Percentiles rank a stretch among this genome's conserved stretches.
These are phyloP conservation scores for Psittacula cyanocephala DNA, from an alignment of 2,113 vertebrate species.

Conservation along the genomic window DNA sequence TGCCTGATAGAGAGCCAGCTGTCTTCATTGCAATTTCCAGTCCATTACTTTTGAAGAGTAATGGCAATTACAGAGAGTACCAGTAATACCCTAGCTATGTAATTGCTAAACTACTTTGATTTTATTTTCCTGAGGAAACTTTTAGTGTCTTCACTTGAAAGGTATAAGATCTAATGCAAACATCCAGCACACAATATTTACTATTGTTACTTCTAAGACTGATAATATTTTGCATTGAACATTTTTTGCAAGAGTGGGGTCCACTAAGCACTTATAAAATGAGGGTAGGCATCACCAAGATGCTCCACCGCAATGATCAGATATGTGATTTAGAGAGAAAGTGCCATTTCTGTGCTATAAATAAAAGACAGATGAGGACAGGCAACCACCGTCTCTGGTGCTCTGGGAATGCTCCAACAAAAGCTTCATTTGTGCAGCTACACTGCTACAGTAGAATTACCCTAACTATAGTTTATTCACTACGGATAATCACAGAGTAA, in stretches of 20 bases:
- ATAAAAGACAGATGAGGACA: not conserved
- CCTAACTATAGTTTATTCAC: not conserved
- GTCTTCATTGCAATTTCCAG: not conserved
- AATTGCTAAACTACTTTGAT: not conserved
- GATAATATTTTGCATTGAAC: not conserved
- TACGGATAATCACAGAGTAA: not conserved
- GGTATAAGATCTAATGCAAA: not conserved
- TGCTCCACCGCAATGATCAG: not conserved
- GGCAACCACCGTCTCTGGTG: not conserved
- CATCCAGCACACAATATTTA: not conserved
- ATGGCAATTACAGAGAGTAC: not conserved
- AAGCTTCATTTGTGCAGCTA: not conserved
- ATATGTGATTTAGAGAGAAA: not conserved
- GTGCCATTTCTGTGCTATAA: not conserved
- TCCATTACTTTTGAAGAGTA: not conserved
- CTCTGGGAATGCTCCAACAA: not conserved
- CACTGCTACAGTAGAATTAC: not conserved
- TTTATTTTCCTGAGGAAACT: not conserved
- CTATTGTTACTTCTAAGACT: not conserved
- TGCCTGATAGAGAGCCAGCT: not conserved
- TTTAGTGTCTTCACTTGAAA: not conserved
- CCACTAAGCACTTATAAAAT: not conserved
- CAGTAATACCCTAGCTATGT: not conserved
- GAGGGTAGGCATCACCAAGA: not conserved
- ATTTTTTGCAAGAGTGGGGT: not conserved